These are phyloP conservation scores for Mycetomoellerius zeteki DNA, from an alignment of 1,140 invertebrate species.

Conservation along the genomic window DNA sequence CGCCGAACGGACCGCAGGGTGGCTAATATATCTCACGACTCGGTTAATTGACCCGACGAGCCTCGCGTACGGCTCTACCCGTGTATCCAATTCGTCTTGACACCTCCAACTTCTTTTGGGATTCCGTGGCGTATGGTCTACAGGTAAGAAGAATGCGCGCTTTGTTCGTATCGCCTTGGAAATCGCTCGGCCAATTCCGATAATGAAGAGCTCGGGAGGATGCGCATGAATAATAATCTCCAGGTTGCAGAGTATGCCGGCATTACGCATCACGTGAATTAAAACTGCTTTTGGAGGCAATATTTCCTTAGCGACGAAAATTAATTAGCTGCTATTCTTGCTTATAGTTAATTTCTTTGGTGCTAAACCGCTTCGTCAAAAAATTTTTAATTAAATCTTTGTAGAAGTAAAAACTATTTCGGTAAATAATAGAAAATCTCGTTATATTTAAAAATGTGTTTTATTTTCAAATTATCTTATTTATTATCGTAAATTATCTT, in stretches of 20 bases:
- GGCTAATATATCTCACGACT: slow-evolving; percentile 79
- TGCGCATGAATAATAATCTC: slow-evolving; percentile 30
- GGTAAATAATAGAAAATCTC: background rate
- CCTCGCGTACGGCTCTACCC: slow-evolving; percentile 63
- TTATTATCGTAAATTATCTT: background rate
- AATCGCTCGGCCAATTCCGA: slow-evolving; percentile 50
- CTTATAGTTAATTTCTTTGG: background rate
- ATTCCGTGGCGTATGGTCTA: slow-evolving; percentile 66
- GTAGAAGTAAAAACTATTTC: background rate
- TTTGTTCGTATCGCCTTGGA: slow-evolving; percentile 66
- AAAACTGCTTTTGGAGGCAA: background rate
- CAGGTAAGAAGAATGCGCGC: slow-evolving; percentile 66
- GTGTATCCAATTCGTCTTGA: slow-evolving; percentile 76
- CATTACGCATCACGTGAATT: background rate
- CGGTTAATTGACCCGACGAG: slow-evolving; percentile 81
- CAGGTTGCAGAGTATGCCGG: background rate
- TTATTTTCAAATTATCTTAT: too few relatives aligned
- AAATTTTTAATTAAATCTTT: background rate
- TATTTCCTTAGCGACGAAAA: background rate
- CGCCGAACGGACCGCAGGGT: slow-evolving; percentile 69
- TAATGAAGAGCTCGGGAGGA: slow-evolving; percentile 43
- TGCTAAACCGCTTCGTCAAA: background rate
- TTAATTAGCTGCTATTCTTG: background rate
- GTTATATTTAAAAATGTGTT: background rate
- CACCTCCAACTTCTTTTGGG: slow-evolving; percentile 72